A percentile compares a stretch with the other conserved stretches of the same genome.
These are phyloP conservation scores for Trochalopteron elliotii DNA, from an alignment of 2,113 vertebrate genomes.

Conservation along the genomic window DNA sequence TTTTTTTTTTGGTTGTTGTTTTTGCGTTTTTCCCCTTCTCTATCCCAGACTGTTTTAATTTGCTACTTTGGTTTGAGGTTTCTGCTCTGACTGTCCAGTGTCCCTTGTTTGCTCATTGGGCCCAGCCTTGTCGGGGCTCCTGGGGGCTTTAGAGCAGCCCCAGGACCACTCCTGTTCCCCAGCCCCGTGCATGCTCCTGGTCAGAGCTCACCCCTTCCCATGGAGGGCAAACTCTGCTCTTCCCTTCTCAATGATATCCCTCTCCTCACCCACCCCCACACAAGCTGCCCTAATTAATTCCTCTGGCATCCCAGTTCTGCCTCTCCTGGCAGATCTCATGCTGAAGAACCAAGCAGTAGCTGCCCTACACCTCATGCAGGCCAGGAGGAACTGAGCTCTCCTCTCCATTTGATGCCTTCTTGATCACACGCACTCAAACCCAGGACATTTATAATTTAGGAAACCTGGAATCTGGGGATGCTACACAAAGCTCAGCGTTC, in stretches of 20 bases:
- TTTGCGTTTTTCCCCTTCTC: background rate
- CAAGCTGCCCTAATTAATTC: background rate
- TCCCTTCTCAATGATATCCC: background rate
- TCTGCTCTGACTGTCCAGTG: background rate
- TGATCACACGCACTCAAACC: background rate
- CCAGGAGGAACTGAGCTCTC: background rate
- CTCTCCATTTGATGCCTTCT: background rate
- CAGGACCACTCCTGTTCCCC: background rate
- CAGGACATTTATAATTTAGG: background rate
- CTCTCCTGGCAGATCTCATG: background rate
- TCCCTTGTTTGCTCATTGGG: background rate
- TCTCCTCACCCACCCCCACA: background rate
- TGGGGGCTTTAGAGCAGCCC: background rate
- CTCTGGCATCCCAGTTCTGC: background rate
- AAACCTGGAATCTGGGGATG: background rate
- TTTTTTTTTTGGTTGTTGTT: background rate
- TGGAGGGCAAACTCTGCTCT: background rate
- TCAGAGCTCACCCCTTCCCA: background rate
- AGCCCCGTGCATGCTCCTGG: rapidly evolving
- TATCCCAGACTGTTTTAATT: background rate
- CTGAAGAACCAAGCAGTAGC: background rate
- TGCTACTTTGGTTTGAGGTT: background rate
- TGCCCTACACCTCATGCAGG: background rate
- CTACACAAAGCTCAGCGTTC: background rate
- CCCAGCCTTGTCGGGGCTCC: background rate